Evolutionary conservation across 2,797 vertebrate genomes (phyloP).

Genomic region (Tragopan temminckii): DNA sequence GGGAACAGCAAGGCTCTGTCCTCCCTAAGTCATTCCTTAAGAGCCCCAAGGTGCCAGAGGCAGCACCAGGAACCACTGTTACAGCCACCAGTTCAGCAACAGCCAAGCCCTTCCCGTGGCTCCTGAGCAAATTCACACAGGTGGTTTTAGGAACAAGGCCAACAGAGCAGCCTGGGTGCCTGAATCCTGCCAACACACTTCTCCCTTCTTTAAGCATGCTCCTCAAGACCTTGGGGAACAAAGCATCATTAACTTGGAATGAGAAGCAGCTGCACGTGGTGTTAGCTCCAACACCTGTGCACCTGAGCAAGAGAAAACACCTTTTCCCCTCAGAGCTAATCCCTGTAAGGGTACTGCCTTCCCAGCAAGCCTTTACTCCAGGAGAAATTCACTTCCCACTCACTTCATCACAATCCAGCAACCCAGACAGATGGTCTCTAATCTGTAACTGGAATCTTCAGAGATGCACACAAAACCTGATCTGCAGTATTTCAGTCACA

Average conservation of each 20-base stretch:
- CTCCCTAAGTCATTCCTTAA: background rate
- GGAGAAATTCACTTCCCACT: background rate
- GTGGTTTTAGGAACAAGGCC: background rate
- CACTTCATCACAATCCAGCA: background rate
- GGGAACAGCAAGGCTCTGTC: background rate
- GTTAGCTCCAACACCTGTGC: background rate
- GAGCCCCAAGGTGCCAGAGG: background rate
- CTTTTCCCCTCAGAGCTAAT: conserved; percentile 23
- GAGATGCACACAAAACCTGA: background rate
- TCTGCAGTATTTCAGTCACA: background rate
- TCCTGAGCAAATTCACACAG: background rate
- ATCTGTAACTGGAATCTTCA: background rate
- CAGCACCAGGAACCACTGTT: background rate
- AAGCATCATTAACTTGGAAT: background rate
- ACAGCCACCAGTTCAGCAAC: background rate
- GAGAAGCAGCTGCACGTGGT: background rate
- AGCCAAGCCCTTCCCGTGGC: background rate
- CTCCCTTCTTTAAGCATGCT: background rate
- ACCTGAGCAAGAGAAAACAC: background rate
- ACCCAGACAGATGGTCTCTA: background rate
- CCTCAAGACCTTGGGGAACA: background rate
- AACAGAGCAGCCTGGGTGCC: background rate
- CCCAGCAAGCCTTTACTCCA: background rate
- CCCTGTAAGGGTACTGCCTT: background rate
- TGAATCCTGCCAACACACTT: background rate